phyloP scores from a whole-genome alignment of 2,888 invertebrate genomes.

The Caenorhabditis sp. region DNA sequence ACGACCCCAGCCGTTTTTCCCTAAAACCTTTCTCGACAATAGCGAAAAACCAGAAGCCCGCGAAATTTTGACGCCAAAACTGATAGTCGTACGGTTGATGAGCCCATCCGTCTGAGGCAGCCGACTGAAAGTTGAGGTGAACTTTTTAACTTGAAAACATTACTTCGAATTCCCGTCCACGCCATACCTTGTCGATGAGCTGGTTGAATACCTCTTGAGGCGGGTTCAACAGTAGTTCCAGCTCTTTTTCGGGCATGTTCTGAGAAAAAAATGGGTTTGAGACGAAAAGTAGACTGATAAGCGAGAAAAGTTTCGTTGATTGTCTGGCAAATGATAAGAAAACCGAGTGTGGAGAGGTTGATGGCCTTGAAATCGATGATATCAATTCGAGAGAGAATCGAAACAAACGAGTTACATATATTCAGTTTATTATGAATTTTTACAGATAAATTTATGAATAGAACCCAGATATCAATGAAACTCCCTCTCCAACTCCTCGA shows the following conservation, averaged over 20 bases:
- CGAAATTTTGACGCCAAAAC: slow-evolving; percentile 5
- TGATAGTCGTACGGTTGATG: slow-evolving; percentile 13
- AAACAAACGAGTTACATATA: too few relatives aligned
- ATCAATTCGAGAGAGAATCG: too few relatives aligned
- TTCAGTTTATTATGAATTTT: too few relatives aligned
- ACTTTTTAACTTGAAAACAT: too few relatives aligned
- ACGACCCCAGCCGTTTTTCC: too few relatives aligned
- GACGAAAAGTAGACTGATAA: too few relatives aligned
- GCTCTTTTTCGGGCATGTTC: background rate
- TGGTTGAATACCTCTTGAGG: background rate
- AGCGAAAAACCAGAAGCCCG: slow-evolving; percentile 9
- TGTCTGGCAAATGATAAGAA: too few relatives aligned
- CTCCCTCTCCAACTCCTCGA: background rate
- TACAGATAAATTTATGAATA: too few relatives aligned
- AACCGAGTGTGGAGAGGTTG: too few relatives aligned
- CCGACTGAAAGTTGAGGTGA: background rate
- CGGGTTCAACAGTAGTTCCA: background rate
- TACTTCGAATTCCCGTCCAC: too few relatives aligned
- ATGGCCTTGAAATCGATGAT: too few relatives aligned
- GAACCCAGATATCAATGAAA: background rate
- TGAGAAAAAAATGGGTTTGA: background rate
- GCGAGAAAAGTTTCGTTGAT: too few relatives aligned
- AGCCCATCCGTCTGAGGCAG: slow-evolving; percentile 14
- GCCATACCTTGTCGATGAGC: background rate
- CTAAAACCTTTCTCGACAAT: slow-evolving; percentile 6